Percentiles rank a stretch among this genome's conserved stretches.
These are phyloP conservation scores for Caloenas nicobarica DNA, from an alignment of 2,113 vertebrate species.

Conservation along the genomic window DNA sequence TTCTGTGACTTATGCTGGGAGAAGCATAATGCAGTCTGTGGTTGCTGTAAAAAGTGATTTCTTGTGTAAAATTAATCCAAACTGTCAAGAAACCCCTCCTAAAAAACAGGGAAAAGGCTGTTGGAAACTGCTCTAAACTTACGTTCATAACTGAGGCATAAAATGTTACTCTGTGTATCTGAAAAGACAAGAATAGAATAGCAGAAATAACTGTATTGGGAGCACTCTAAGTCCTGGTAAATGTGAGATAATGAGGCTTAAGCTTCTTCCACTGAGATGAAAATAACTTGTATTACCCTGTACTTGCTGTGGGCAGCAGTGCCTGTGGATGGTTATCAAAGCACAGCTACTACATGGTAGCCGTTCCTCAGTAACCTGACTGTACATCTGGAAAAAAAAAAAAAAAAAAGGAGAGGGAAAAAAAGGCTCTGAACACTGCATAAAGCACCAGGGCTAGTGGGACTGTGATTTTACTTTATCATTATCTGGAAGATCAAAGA, in stretches of 20 bases:
- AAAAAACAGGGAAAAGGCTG: not conserved
- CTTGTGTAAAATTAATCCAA: not conserved
- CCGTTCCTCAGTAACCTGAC: not conserved
- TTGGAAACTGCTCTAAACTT: not conserved
- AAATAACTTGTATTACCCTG: not conserved
- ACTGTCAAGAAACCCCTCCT: not conserved
- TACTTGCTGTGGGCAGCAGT: not conserved
- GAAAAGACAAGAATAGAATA: not conserved
- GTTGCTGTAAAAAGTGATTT: not conserved
- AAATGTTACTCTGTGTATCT: not conserved
- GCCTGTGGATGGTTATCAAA: not conserved
- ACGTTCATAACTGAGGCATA: not conserved
- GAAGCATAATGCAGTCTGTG: not conserved
- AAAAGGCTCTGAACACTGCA: not conserved
- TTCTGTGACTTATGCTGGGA: not conserved
- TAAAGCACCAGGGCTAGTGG: not conserved
- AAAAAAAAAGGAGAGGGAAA: too few relatives aligned
- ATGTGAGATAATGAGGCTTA: not conserved
- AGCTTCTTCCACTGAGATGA: not conserved
- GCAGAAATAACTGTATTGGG: not conserved
- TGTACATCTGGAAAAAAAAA: not conserved
- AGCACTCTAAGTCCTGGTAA: not conserved
- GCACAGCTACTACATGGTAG: not conserved
- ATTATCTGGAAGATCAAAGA: slow-evolving; percentile 1
- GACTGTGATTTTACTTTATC: not conserved